These are phyloP conservation scores for Rhegmatorhina hoffmannsi DNA, from an alignment of 2,113 vertebrate species.

Conservation along the genomic window DNA sequence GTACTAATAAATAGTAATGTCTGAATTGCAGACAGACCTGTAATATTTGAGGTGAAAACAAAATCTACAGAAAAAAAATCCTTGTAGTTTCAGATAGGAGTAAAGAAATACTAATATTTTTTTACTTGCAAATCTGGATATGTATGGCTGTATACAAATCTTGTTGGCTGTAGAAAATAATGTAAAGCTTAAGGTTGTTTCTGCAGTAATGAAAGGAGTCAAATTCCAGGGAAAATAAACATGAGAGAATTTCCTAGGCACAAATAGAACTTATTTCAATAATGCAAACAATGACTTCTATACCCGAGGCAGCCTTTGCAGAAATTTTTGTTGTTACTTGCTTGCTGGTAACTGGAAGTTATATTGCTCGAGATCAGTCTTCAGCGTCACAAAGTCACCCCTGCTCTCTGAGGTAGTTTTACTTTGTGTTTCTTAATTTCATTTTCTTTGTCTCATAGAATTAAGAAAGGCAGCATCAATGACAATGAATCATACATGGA, in stretches of 20 bases:
- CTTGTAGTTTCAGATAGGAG: background rate
- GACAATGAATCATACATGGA: background rate
- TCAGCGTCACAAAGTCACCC: background rate
- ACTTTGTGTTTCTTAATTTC: background rate
- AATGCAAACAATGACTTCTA: background rate
- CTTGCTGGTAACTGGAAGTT: background rate
- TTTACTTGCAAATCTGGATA: background rate
- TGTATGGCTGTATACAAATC: background rate
- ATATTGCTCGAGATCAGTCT: background rate
- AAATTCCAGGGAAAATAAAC: background rate
- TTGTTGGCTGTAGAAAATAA: background rate
- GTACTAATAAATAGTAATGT: slow-evolving; percentile 16
- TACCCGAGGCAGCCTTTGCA: background rate
- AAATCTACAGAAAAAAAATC: background rate
- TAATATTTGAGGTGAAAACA: background rate
- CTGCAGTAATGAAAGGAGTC: background rate
- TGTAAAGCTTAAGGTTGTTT: background rate
- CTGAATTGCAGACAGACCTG: background rate
- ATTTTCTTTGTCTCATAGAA: background rate
- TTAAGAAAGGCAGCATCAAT: background rate
- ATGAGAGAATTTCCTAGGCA: background rate
- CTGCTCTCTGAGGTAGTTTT: background rate
- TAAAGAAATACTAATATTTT: background rate
- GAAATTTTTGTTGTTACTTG: background rate
- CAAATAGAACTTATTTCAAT: background rate